Evolutionary conservation across 2,797 vertebrate genomes (phyloP), one percentile per base, ranked within the genome.

Genomic region (Gallirallus australis): DNA sequence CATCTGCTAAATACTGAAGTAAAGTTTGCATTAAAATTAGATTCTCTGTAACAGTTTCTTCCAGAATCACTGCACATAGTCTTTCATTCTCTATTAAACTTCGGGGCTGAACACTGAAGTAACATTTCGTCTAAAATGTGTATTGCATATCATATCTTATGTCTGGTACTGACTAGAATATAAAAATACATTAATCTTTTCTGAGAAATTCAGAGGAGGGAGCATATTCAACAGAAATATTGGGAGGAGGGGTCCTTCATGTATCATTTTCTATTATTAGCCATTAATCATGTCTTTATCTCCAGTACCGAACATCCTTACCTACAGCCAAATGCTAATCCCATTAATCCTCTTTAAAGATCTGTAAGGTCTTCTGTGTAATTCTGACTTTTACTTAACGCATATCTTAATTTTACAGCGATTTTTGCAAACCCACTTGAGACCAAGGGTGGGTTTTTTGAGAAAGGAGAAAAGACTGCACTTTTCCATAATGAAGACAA

Each of bases 341-440:
- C 81, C 50, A 90, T 91, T 93, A 95, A 96, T 95, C 89, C 79
- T 86, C 70, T 92, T 95, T 93, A 92, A 96, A 96, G 86, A 96
- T 82, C 90, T 80, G 63, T 65, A 93, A 80, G 73, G 88, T 91
- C 82, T 96, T 92, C 83, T 30, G 64, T 89, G 92, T 92, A 94
- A 92, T 94, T 88, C 81, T 92, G 94, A 89, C 83, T 96, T 94
- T 90, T 86, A 91, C 35, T 91, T 94, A 96, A 91, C 18, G 48
- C 27, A 19, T 77, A 89, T 50, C 64, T 94, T 91, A 68, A 73
- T 93, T 95, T 95, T 86, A 90, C 77, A 89, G 75, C 42, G 82
- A 80, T 64, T 95, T 94, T 90, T 86, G 52, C 60, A 86, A 91
- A 33, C 56, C 93, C 95, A 82, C 86, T 95, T 76, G 93, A 94